Evolutionary conservation across 2,888 invertebrate species (phyloP), one percentile per base, ranked within the genome.

Genomic region (Himalopsyche kuldschensis): DNA sequence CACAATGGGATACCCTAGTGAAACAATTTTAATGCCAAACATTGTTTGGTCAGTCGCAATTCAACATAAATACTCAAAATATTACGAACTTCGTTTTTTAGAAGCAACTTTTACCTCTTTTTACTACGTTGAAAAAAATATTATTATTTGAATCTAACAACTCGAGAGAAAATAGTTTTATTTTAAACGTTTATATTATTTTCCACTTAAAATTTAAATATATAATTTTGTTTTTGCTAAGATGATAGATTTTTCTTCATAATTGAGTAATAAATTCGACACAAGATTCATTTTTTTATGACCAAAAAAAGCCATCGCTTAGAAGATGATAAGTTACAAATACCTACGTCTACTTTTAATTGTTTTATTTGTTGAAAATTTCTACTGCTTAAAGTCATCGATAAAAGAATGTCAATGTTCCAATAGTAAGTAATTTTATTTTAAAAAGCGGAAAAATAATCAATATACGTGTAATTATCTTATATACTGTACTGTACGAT

Each of bases 31-130:
- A 48, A 81, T 78, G 20, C 84, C 69, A 20, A 75, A 78, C 75
- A 81, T 82, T 81, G 81, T 80, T 77, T 24, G 80, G 78, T 78
- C 81, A 78, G 46, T 63, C 41, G 55, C 81, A 82, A 82, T 82
- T 79, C 78, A 79, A 75, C 78, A 78, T 35, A 78, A 78, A 78
- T 46, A 15, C 55, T 20, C 55, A 55, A 55, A 55, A 20, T 20
- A 55, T 55, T 55, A 20, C 24, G 24, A 6, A 55, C 55, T 55
- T 55, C 20, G 55, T 20, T 55, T 55, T 55, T 55, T 55, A 24
- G 24, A 5, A 55, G 24, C 55, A 6, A 6, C 55, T 20, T 20
- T 55, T 55, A 55, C 55, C 24, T 20, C 55, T 20, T 55, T 55
- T 20, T 55, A 55, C 20, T 1, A 24, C 24, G 20, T 55, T 55